Percentiles rank a stretch among this genome's conserved stretches.
Conservation (phyloP, 2,888 invertebrate species). For the Phortica okadai region DNA sequence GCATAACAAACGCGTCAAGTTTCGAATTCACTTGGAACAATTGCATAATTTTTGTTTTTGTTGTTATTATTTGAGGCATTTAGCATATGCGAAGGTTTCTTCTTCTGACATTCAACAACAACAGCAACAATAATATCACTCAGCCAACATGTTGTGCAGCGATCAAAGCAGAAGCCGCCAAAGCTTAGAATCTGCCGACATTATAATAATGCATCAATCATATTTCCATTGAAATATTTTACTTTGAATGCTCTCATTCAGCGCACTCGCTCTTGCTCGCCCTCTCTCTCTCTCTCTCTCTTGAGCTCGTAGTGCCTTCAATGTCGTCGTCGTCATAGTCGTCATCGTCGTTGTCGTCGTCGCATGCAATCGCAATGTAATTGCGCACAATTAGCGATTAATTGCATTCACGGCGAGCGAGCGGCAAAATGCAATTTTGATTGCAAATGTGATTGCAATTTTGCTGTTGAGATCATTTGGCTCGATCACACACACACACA, state of each 20-base stretch:
- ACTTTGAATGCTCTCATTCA: not conserved
- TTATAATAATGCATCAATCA: constrained; percentile 26
- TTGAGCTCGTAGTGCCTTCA: not conserved
- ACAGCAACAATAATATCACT: no score
- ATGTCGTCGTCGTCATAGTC: not conserved
- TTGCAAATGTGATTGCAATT: constrained; percentile 33
- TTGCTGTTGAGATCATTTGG: constrained; percentile 54
- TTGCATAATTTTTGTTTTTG: not conserved
- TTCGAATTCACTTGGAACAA: not conserved
- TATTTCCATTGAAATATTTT: constrained; percentile 14
- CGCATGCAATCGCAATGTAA: constrained; percentile 44
- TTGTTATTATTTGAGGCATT: constrained; percentile 47
- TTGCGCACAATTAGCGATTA: constrained; percentile 67
- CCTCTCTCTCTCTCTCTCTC: not conserved
- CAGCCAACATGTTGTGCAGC: no score
- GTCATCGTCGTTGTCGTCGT: not conserved
- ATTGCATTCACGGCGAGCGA: constrained; percentile 56
- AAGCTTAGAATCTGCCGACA: not conserved
- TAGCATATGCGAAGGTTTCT: constrained; percentile 23
- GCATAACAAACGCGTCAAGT: not conserved
- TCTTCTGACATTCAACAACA: no score
- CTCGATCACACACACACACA: constrained; percentile 15
- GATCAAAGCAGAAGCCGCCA: constrained; percentile 21
- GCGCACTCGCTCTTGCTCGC: not conserved
- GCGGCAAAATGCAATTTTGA: constrained; percentile 22